Base-by-base conservation (phyloP, 2,797 vertebrate genomes). In the Cheirogaleus major region DNA sequence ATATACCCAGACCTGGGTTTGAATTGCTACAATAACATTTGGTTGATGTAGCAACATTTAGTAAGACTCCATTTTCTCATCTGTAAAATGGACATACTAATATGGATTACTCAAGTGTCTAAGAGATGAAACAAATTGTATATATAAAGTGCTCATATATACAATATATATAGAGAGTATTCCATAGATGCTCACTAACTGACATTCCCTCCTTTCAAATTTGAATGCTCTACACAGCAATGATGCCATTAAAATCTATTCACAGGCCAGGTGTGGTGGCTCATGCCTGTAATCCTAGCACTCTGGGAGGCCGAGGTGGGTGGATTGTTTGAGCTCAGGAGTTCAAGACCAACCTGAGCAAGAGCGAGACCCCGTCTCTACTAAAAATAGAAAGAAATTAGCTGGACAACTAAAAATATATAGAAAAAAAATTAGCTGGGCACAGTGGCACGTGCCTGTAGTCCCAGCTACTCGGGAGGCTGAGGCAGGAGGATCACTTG, bases 11-110 rank as follows among this genome's bases (percentile, higher is more conserved):
- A 61, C 48, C 4, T 94, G 48, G 35, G n/a, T n/a, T 76, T 27
- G 12, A 35, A 52, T 15, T 32, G 7, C 30, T 30, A 14, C 5
- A 52, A 4, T 43, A 27, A 27, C 11, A 70, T 75, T 55, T 55
- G 22, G 2, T 38, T 79, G 63, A 4, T 59, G 6, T n/a, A 87
- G 30, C 15, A 84, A 82, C 27, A 69, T 25, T 69, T 22, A 91
- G 10, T 4, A 72, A 78, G 57, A 63, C 11, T 90, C 52, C 48
- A 32, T 57, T 90, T 95, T 27, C 73, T 89, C n/a, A 82, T 61
- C 73, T 72, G 22, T 87, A 93, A 80, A 93, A 79, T 84, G 59
- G n/a, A 41, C 35, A 80, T 61, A 32, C 93, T 96, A 89, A 89
- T 3, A 69, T 3, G 5, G 10, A 35, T 70, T 87, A 76, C 13